phyloP scores from a whole-genome alignment of 2,113 vertebrate species.

The Sturnira hondurensis region DNA sequence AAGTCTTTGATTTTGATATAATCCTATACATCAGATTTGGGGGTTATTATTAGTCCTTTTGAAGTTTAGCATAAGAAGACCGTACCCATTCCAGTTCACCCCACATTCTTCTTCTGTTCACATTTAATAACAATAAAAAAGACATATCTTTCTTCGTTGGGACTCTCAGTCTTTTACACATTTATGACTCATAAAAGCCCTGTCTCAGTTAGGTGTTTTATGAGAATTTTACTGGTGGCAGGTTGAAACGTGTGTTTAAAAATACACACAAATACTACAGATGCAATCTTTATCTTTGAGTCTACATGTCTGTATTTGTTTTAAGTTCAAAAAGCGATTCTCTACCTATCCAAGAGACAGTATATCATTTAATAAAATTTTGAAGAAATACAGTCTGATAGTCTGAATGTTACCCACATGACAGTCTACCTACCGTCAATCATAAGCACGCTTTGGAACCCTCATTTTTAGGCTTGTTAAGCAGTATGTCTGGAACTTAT shows the following conservation, averaged over 20 bases:
- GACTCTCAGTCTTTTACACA: neutral
- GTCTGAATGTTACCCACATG: neutral
- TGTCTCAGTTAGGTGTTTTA: neutral
- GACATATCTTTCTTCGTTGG: neutral
- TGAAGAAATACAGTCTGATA: neutral
- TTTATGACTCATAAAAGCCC: neutral
- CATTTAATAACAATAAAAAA: neutral
- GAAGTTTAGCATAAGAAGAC: neutral
- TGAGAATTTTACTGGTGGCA: neutral
- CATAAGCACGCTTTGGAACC: neutral
- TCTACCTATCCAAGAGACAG: constrained; percentile 4
- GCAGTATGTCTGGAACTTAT: neutral
- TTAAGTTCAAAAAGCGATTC: constrained; percentile 16
- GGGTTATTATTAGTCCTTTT: neutral
- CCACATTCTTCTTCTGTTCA: neutral
- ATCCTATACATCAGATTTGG: neutral
- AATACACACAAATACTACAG: neutral
- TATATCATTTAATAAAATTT: constrained; percentile 35
- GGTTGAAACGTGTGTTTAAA: constrained; percentile 9
- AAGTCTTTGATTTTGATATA: neutral
- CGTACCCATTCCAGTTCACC: neutral
- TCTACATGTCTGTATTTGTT: constrained; percentile 31
- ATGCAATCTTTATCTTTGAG: neutral
- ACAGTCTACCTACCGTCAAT: neutral
- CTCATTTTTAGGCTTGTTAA: neutral